phyloP scores from a whole-genome alignment of 1,140 invertebrate species.

The Episyrphus balteatus region DNA sequence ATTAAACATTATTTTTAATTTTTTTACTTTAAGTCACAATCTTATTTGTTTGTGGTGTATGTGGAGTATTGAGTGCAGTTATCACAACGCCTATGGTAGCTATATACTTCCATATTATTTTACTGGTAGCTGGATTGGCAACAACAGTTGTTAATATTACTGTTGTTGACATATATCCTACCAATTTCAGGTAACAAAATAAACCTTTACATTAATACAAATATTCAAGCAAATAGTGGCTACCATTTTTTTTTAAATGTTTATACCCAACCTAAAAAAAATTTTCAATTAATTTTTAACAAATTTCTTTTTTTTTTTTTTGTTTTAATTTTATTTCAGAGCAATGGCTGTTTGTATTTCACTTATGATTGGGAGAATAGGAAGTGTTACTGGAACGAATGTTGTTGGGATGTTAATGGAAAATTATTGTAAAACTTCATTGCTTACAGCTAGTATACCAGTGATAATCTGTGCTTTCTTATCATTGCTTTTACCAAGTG shows the following conservation, averaged over 20 bases:
- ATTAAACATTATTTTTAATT: too few relatives aligned
- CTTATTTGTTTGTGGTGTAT: constrained; percentile 5
- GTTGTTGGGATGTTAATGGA: constrained; percentile 10
- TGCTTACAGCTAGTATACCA: neutral
- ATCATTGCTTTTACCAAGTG: too few relatives aligned
- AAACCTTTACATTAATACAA: too few relatives aligned
- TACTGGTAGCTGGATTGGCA: constrained; percentile 13
- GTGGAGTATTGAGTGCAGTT: constrained; percentile 3
- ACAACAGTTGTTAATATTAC: constrained; percentile 20
- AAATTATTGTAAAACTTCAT: constrained; percentile 8
- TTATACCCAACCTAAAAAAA: too few relatives aligned
- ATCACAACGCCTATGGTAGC: constrained; percentile 6
- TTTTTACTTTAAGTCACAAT: constrained; percentile 3
- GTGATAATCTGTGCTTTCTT: too few relatives aligned
- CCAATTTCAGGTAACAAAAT: constrained; percentile 20
- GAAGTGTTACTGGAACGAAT: constrained; percentile 13
- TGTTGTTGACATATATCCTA: constrained; percentile 25
- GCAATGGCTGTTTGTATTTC: constrained; percentile 26
- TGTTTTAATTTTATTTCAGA: constrained; percentile 6
- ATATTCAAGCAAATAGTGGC: too few relatives aligned
- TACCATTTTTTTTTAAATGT: too few relatives aligned
- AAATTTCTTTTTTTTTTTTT: too few relatives aligned
- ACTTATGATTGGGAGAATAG: constrained; percentile 21
- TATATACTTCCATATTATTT: constrained; percentile 8
- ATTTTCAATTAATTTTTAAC: too few relatives aligned